Evolutionary conservation across 1,140 invertebrate species (phyloP).

Genomic region (Drosophila truncata): DNA sequence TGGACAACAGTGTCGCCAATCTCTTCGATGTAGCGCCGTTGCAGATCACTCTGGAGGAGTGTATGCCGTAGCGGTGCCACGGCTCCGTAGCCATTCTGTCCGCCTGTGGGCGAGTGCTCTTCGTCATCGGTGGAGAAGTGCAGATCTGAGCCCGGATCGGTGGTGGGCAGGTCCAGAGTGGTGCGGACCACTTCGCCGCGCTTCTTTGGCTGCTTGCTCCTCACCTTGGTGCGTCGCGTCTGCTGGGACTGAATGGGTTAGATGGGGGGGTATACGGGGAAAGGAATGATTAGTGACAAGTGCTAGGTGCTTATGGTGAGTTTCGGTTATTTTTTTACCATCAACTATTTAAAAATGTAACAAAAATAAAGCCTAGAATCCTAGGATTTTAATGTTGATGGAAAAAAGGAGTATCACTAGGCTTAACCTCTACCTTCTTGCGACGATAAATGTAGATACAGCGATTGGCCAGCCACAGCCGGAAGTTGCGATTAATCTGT

Average conservation of each 20-base stretch:
- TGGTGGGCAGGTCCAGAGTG: conserved; percentile 86
- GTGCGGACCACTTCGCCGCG: conserved; percentile 77
- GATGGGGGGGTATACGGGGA: background rate
- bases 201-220: conserved; percentile 65
- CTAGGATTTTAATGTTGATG: too few relatives aligned
- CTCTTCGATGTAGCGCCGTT: conserved; percentile 76
- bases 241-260: conserved; percentile 37
- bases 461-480: conserved; percentile 76
- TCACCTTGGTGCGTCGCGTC: conserved; percentile 62
- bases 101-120: conserved; percentile 57
- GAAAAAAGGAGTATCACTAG: too few relatives aligned
- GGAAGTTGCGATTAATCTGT: conserved; percentile 69
- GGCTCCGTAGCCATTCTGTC: conserved; percentile 52
- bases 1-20: conserved; percentile 72
- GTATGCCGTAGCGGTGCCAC: conserved; percentile 69
- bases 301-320: background rate
- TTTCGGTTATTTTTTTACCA: background rate
- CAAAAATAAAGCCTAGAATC: too few relatives aligned
- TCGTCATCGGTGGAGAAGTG: conserved; percentile 86
- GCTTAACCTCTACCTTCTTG: conserved; percentile 48
- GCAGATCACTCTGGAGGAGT: conserved; percentile 75
- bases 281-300: background rate
- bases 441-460: conserved; percentile 74
- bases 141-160: conserved; percentile 87
- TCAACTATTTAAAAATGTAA: too few relatives aligned